Base-by-base conservation (phyloP, 2,797 vertebrate species). In the Anisognathus igniventris region DNA sequence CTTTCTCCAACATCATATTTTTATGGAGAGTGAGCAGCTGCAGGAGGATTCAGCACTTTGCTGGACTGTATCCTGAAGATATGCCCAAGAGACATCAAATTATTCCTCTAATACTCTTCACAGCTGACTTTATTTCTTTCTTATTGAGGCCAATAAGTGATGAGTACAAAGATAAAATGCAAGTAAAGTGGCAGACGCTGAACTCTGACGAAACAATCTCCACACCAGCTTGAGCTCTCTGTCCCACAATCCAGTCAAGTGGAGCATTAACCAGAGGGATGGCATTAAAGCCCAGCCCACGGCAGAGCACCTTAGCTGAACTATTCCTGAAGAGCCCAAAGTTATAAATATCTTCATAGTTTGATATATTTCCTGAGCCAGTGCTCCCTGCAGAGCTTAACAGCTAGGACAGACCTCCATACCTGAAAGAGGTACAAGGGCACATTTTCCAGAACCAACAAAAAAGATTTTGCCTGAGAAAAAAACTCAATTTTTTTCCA, bases 51-150 rank as follows among this genome's bases (percentile, higher is more conserved):
- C 47, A 73, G 37, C 80, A 73, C n/a, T 71, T 68, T 66, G 22
- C 64, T 88, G 73, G 67, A 85, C n/a, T 62, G 67, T 35, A 70
- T 76, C 67, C 73, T 78, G 56, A 81, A 81, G 66, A 67, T 47
- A 20, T 28, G 44, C 66, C 67, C 4, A 1, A 48, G 71, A 75
- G 54, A 78, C 51, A 44, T 56, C 48, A 56, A 24, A 70, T 82
- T 77, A 86, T 77, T 82, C 68, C 75, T 45, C 35, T 62, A 75
- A 60, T 39, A 61, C 21, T 27, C 82, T 65, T 78, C 25, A 27
- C 42, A 78, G 50, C 28, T 86, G 56, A 81, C 54, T 74, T 70
- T 0, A 8, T 87, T 85, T 7, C 53, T 83, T 75, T 76, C 61
- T 42, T 66, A 64, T 31, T 24, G 10, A 89, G 84, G 65, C 56